phyloP scores from a whole-genome alignment of 2,888 invertebrate genomes.

The Trissolcus japonicus region DNA sequence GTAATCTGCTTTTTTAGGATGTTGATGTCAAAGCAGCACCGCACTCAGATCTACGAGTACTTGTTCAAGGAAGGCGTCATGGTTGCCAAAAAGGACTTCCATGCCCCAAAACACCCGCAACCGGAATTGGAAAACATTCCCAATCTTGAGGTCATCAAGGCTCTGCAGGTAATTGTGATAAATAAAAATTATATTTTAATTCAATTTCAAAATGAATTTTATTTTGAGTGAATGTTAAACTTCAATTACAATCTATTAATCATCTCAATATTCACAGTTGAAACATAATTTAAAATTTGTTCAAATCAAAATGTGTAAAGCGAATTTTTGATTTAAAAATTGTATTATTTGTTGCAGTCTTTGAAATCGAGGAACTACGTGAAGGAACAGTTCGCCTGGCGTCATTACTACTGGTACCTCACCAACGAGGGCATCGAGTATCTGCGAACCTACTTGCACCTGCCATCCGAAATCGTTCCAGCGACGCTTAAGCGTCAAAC shows the following conservation, averaged over 20 bases:
- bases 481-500: constrained; percentile 95
- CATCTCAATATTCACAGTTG: too few relatives aligned
- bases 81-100: constrained; percentile 99
- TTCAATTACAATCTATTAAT: too few relatives aligned
- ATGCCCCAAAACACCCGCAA: constrained; percentile 96
- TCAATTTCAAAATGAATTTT: not conserved
- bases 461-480: constrained; percentile 99
- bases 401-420: constrained; percentile 99
- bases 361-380: constrained; percentile 97
- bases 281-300: too few relatives aligned
- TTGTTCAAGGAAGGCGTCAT: constrained; percentile 99
- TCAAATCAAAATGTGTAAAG: not conserved
- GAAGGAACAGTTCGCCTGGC: constrained; percentile 99
- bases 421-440: constrained; percentile 99
- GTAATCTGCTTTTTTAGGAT: constrained; percentile 19
- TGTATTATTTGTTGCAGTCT: constrained; percentile 78
- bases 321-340: not conserved
- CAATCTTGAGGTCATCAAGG: constrained; percentile 98
- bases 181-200: not conserved
- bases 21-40: constrained; percentile 81
- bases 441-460: constrained; percentile 94
- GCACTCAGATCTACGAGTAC: constrained; percentile 96
- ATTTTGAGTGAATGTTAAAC: too few relatives aligned
- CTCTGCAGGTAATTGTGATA: constrained; percentile 83
- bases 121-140: constrained; percentile 92